Evolutionary conservation across 2,113 vertebrate genomes (phyloP).

Genomic region (Podocnemis expansa): DNA sequence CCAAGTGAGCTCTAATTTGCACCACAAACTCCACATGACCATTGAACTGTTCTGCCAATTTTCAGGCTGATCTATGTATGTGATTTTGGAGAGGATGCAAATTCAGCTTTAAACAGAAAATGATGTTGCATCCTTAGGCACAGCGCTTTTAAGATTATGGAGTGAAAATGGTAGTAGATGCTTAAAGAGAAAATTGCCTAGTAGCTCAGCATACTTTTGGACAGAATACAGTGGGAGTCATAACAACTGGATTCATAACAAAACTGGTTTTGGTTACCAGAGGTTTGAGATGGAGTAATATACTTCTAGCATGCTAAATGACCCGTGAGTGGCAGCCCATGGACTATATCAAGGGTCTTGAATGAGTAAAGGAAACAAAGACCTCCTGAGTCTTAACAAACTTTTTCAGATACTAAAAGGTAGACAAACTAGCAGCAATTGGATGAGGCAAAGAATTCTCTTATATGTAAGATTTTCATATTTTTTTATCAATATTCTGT

Average conservation of each 20-base stretch:
- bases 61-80: background rate
- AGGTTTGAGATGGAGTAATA: background rate
- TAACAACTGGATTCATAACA: background rate
- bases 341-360: background rate
- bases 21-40: background rate
- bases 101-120: background rate
- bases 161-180: background rate
- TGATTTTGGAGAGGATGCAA: background rate
- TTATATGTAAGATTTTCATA: background rate
- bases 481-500: background rate
- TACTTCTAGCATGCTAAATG: too few species aligned
- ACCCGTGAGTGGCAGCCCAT: background rate
- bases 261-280: background rate
- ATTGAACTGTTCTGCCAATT: background rate
- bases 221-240: background rate
- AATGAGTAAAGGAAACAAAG: background rate
- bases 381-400: background rate
- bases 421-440: background rate
- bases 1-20: background rate
- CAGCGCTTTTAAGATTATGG: background rate
- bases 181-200: background rate
- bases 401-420: background rate
- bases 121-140: background rate
- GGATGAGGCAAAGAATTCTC: background rate
- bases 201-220: fast-evolving